phyloP scores from a whole-genome alignment of 2,797 vertebrate genomes.

The Scleropages formosus region DNA sequence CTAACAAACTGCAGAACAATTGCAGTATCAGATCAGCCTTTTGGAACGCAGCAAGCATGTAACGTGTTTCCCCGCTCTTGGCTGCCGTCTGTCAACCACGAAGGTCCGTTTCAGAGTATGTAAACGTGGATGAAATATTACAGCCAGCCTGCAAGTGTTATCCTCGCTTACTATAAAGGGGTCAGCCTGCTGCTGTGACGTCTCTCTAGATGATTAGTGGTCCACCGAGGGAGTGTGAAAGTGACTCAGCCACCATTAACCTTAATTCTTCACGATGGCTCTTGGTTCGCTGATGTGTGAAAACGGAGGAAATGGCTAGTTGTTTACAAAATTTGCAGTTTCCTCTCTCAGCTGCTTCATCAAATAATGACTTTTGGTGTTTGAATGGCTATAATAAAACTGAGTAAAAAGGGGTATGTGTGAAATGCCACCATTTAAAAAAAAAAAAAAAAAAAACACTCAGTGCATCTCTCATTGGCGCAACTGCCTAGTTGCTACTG shows the following conservation, averaged over 20 bases:
- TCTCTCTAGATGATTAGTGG: conserved; percentile 9
- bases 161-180: not conserved
- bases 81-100: not conserved
- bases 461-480: no score
- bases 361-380: conserved; percentile 7
- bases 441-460: no score
- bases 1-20: not conserved
- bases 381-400: conserved; percentile 7
- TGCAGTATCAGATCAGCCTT: not conserved
- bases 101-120: not conserved
- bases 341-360: not conserved
- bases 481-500: not conserved
- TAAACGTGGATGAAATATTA: not conserved
- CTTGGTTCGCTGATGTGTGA: conserved; percentile 38
- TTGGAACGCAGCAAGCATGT: not conserved
- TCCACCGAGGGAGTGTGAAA: conserved; percentile 17
- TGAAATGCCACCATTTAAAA: not conserved
- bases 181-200: not conserved
- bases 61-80: not conserved
- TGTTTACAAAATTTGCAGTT: conserved; percentile 28
- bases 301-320: conserved; percentile 40
- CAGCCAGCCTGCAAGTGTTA: not conserved
- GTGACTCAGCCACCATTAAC: conserved; percentile 27
- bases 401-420: not conserved
- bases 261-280: conserved; percentile 34